These are phyloP conservation scores for Tachuris rubrigastra DNA, from an alignment of 2,113 vertebrate species.

Conservation along the genomic window DNA sequence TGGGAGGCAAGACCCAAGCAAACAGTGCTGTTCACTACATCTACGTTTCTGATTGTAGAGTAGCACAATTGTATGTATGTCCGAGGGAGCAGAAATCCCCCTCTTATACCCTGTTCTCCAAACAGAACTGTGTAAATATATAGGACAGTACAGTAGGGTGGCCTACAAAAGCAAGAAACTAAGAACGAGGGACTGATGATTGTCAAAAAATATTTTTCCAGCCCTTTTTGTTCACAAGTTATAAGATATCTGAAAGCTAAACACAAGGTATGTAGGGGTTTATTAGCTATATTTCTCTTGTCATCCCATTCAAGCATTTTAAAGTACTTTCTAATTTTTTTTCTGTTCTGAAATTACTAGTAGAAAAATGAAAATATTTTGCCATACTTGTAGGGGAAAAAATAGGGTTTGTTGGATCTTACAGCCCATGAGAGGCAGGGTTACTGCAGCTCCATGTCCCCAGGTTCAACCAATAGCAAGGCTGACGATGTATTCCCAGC, in stretches of 20 bases:
- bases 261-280: neutral
- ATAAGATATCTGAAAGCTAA: neutral
- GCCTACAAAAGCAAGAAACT: neutral
- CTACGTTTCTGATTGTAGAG: neutral
- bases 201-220: neutral
- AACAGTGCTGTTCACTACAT: neutral
- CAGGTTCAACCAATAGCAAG: neutral
- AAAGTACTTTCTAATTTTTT: constrained; percentile 14
- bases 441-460: neutral
- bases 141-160: neutral
- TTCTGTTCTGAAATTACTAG: constrained; percentile 26
- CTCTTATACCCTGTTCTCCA: neutral
- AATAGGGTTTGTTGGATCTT: neutral
- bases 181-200: neutral
- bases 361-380: neutral
- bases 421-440: neutral
- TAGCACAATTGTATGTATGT: neutral
- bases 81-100: neutral
- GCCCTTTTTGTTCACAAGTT: neutral
- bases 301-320: neutral
- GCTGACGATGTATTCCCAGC: neutral
- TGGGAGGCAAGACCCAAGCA: neutral
- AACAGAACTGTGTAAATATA: neutral
- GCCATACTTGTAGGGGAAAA: neutral
- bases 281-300: constrained; percentile 11